Conservation (phyloP, 2,888 invertebrate genomes). For the Deilephila porcellus region DNA sequence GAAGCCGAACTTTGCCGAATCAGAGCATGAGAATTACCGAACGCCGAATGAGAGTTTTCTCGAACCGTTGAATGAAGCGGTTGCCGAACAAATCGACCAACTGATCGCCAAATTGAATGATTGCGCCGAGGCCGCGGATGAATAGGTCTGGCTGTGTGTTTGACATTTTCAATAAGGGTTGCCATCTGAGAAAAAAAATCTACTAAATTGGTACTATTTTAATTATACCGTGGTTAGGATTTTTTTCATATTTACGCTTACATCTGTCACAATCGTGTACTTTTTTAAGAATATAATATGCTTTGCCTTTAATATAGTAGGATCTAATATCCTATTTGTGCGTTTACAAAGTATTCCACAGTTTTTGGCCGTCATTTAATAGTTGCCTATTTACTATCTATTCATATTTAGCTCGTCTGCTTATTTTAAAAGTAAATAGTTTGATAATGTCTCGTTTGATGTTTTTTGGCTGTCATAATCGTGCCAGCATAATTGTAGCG, state of each 20-base stretch:
- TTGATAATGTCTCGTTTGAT: too few relatives aligned
- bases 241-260: neutral
- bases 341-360: too few relatives aligned
- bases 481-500: too few relatives aligned
- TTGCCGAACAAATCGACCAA: constrained; percentile 74
- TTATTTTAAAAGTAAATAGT: too few relatives aligned
- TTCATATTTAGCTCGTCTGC: too few relatives aligned
- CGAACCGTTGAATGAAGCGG: constrained; percentile 70
- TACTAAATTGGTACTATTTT: neutral
- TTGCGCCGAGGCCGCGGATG: constrained; percentile 54
- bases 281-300: neutral
- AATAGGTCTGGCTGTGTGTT: constrained; percentile 50
- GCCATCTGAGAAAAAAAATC: neutral
- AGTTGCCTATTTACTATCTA: too few relatives aligned
- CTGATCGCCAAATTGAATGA: constrained; percentile 72
- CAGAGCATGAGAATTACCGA: constrained; percentile 67
- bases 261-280: constrained; percentile 15
- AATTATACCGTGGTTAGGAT: neutral
- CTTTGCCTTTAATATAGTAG: neutral
- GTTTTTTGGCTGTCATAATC: too few relatives aligned
- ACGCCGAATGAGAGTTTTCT: constrained; percentile 71
- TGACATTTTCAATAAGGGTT: constrained; percentile 11
- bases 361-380: too few relatives aligned
- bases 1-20: constrained; percentile 63
- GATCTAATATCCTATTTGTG: neutral